phyloP scores from a whole-genome alignment of 1,140 invertebrate species.

The Drosophila orosa region DNA sequence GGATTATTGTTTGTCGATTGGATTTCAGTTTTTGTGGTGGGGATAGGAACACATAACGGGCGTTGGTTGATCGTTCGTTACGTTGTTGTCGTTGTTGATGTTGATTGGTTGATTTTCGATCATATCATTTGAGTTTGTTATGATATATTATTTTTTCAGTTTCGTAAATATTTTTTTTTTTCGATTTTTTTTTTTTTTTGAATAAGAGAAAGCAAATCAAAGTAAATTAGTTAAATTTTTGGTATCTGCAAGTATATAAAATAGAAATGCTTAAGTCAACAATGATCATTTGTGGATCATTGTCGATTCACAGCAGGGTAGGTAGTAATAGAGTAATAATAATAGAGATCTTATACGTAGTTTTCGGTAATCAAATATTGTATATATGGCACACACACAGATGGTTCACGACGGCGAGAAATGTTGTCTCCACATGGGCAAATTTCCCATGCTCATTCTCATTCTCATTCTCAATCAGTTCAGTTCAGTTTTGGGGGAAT shows the following conservation, averaged over 20 bases:
- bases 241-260: conserved; percentile 83
- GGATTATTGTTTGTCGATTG: conserved; percentile 57
- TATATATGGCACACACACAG: conserved; percentile 58
- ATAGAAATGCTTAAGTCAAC: conserved; percentile 83
- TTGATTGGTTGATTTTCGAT: conserved; percentile 73
- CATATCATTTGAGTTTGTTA: conserved; percentile 62
- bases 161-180: conserved; percentile 54
- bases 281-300: conserved; percentile 75
- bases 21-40: conserved; percentile 54
- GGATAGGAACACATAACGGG: conserved; percentile 68
- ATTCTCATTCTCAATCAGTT: conserved; percentile 39
- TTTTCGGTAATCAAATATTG: conserved; percentile 20
- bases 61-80: conserved; percentile 69
- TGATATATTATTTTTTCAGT: conserved; percentile 52
- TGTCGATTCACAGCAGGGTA: conserved; percentile 71
- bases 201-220: conserved; percentile 84
- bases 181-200: conserved; percentile 71
- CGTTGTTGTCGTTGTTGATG: conserved; percentile 61
- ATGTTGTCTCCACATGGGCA: conserved; percentile 73
- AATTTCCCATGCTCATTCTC: conserved; percentile 51
- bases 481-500: conserved; percentile 66
- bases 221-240: conserved; percentile 84
- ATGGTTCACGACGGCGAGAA: conserved; percentile 70
- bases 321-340: conserved; percentile 48
- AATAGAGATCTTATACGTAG: conserved; percentile 36